Evolutionary conservation across 2,113 vertebrate genomes (phyloP).

Genomic region (Pangasianodon gigas): DNA sequence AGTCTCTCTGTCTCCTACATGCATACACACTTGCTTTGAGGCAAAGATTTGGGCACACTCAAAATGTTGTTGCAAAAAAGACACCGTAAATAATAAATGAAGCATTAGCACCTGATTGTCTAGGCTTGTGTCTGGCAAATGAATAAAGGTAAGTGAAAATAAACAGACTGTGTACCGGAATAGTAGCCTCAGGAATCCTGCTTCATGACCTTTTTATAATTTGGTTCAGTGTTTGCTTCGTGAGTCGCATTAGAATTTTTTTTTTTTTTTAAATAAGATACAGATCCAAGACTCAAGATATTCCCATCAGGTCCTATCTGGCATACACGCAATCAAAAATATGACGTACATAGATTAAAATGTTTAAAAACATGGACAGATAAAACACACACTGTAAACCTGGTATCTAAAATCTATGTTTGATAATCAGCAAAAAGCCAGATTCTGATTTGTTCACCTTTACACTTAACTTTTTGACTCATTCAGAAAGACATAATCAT

Average conservation of each 20-base stretch:
- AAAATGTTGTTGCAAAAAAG: not conserved
- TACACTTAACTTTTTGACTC: not conserved
- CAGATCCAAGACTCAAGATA: not conserved
- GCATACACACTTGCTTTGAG: not conserved
- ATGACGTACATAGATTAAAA: not conserved
- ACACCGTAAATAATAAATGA: not conserved
- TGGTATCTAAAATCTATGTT: not conserved
- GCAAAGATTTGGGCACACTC: not conserved
- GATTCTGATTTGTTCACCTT: not conserved
- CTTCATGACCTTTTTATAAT: constrained; percentile 1
- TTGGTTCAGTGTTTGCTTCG: not conserved
- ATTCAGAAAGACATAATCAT: not conserved
- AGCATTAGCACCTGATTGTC: not conserved
- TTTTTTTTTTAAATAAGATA: too few relatives aligned
- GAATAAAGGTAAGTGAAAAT: constrained; percentile 27
- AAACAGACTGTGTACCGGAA: not conserved
- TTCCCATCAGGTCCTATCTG: not conserved
- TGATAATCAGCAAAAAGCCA: not conserved
- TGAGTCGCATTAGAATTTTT: not conserved
- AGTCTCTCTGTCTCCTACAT: not conserved
- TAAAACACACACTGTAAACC: not conserved
- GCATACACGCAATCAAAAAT: not conserved
- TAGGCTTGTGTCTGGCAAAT: not conserved
- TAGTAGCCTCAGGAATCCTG: not conserved
- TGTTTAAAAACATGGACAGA: not conserved